These are phyloP conservation scores for Xenopus petersii DNA, from an alignment of 2,797 vertebrate species.

Conservation along the genomic window DNA sequence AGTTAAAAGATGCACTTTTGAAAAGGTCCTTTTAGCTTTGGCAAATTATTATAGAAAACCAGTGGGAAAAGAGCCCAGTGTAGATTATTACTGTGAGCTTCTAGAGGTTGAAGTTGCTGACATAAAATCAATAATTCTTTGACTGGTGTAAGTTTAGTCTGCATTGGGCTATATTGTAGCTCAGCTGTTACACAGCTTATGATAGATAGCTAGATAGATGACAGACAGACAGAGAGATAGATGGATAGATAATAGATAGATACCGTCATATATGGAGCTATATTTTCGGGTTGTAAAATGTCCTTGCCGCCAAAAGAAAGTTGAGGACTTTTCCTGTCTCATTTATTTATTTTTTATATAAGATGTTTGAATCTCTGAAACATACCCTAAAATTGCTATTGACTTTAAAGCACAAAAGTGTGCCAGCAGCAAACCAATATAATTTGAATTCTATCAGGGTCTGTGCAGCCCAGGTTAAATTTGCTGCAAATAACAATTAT, in stretches of 20 bases:
- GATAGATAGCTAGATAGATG: no score
- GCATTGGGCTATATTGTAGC: neutral
- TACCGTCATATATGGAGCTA: no score
- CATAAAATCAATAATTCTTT: slow-evolving; percentile 12
- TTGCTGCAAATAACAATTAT: no score
- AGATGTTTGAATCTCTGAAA: neutral
- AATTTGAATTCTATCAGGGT: no score
- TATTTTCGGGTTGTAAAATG: no score
- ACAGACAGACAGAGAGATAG: no score
- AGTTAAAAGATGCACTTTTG: neutral
- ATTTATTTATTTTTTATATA: neutral
- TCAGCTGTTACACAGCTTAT: no score
- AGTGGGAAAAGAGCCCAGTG: neutral
- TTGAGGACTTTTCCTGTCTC: neutral
- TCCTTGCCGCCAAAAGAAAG: no score
- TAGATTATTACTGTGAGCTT: neutral
- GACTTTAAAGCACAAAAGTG: no score
- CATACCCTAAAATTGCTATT: neutral
- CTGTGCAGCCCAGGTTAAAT: no score
- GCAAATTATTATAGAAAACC: neutral
- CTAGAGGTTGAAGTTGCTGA: neutral
- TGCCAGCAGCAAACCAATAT: no score
- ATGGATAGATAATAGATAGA: no score
- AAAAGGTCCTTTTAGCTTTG: neutral
- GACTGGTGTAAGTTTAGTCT: neutral